Base-by-base conservation (phyloP, 92 coral and sea anemone genomes). In the Paragorgia papillata region DNA sequence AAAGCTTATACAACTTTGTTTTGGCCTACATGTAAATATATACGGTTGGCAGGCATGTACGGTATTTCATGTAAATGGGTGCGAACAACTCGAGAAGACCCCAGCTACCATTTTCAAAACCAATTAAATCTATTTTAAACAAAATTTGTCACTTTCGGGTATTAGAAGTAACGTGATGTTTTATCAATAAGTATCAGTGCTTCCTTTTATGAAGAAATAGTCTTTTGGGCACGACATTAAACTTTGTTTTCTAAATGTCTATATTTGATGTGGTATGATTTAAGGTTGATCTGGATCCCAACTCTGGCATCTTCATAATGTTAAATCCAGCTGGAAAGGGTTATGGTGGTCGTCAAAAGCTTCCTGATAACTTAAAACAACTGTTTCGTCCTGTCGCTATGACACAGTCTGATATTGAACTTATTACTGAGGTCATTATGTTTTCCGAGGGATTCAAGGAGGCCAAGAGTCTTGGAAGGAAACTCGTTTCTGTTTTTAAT, bases 251-350 rank as follows among this genome's bases (percentile, higher is more conserved):
- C 51, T 43, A 32, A 27, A 14, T 28, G 43, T 53, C 10, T 51
- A 51, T 51, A 51, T 51, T 18, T 15, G 34, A 18, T 5, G n/a
- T n/a, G n/a, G 7, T 48, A 17, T 71, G 14, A 4, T 48, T 62
- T 5, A 17, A 94, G 98, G 84, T 94, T 43, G 93, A 94, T 80
- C 76, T 94, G 26, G 97, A 94, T 86, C 86, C 87, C 46, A 94
- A 94, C 79, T 88, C 97, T 10, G 97, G 97, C 33, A 90, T 94
- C 53, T 94, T 94, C 81, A 94, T 94, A 81, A 94, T 97, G 35
- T 75, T 94, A 82, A 94, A 94, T 68, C 98, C 98, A 13, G 98
- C 98, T 62, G 98, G 98, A 57, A 94, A 94, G 40, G 98, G 98
- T 22, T 94, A 94, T 74, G 98, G 98, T 60, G 98, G 98, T 1